A percentile compares a stretch with the other conserved stretches of the same genome.
These are phyloP conservation scores for Bactericera cockerelli DNA, from an alignment of 1,140 invertebrate genomes.

Conservation along the genomic window DNA sequence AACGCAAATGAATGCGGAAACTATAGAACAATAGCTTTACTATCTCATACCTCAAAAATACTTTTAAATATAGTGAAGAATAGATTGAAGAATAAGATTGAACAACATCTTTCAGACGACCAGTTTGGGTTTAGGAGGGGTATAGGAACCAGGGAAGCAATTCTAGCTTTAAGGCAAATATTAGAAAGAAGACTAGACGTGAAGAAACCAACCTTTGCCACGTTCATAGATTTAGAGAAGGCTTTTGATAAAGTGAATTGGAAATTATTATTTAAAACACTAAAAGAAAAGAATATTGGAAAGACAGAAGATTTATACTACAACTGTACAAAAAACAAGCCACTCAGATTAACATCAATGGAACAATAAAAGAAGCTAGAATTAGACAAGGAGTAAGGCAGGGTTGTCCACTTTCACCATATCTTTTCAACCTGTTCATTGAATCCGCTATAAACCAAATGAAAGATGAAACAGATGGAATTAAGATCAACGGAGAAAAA, in stretches of 20 bases:
- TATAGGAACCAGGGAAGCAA: conserved; percentile 12
- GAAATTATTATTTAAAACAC: conserved; percentile 10
- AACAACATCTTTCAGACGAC: conserved; percentile 10
- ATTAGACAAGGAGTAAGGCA: conserved; percentile 10
- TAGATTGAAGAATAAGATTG: conserved; percentile 6
- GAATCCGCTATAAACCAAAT: conserved; percentile 8
- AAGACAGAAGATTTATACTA: conserved; percentile 7
- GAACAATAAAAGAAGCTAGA: conserved; percentile 4
- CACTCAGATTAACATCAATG: conserved; percentile 10
- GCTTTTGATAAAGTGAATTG: conserved; percentile 11
- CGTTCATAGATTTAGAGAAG: conserved; percentile 10
- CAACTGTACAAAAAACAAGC: conserved; percentile 10
- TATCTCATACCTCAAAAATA: conserved; percentile 13
- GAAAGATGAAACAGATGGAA: conserved; percentile 5
- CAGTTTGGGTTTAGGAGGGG: conserved; percentile 14
- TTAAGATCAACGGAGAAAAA: conserved; percentile 7
- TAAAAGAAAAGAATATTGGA: conserved; percentile 12
- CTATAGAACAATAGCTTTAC: conserved; percentile 16
- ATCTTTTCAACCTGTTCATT: conserved; percentile 10
- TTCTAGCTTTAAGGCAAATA: conserved; percentile 10
- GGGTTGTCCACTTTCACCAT: conserved; percentile 10
- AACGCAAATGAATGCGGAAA: conserved; percentile 17
- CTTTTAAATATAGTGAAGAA: conserved; percentile 13
- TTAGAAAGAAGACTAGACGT: conserved; percentile 12
- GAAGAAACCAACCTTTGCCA: conserved; percentile 11